Evolutionary conservation across 92 coral and sea anemone genomes (phyloP), one percentile per base, ranked within the genome.

Genomic region (Epizoanthus ramosus): DNA sequence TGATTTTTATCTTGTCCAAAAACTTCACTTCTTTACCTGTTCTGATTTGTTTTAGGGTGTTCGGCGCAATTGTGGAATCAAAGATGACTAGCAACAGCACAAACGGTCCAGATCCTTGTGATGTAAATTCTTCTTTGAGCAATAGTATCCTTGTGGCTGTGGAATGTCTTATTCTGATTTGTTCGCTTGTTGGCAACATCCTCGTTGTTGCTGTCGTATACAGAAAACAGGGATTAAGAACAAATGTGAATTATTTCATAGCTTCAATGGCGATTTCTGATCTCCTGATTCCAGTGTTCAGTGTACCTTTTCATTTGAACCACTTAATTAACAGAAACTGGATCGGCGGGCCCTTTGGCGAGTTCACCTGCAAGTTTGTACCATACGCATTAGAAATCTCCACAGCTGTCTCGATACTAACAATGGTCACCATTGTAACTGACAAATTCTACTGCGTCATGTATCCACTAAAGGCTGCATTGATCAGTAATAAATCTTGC

Each of bases 211-310:
- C 91, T 31, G 92, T 91, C 14, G 90, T 93, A 23, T 67, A 22
- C 41, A 91, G 74, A 88, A 86, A 84, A 41, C 79, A 71, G 12
- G 41, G 86, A 33, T 87, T 91, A 87, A 85, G 87, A 57, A 91
- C 94, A 8, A 88, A 91, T 3, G 91, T 91, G 64, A 93, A 90
- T 87, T 88, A 82, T 83, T 93, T 91, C 77, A 64, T 93, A 3
- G 80, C 85, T 15, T 91, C 89, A 63, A 88, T 90, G 92, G 87
- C 91, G 57, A 67, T 85, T 3, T 86, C 95, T n/a, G 97, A 93
- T 56, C 52, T 93, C 79, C 63, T 93, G 13, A 80, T 88, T 25
- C 85, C 97, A 3, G 80, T 91, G 39, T 80, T 88, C 35, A 83
- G 83, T 88, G 80, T 91, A 93, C 97, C 97, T 1, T n/a, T 88